Conservation (phyloP, 1,140 invertebrate genomes). For the Tribolium castaneum region DNA sequence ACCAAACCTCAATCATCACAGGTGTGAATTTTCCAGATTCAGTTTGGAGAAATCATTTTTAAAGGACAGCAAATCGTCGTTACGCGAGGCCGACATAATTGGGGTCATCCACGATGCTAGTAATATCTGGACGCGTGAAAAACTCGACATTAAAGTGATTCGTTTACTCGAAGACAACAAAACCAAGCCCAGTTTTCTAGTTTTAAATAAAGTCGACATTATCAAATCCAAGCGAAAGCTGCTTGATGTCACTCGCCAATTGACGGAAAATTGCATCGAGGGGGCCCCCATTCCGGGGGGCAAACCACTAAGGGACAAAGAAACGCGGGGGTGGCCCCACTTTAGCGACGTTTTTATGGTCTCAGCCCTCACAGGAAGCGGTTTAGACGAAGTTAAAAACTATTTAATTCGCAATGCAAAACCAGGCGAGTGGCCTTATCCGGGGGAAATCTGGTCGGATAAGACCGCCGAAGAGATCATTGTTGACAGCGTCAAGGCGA, state of each 20-base stretch:
- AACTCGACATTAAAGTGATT: slow-evolving; percentile 77
- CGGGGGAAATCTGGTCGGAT: slow-evolving; percentile 76
- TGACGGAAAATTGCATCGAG: slow-evolving; percentile 75
- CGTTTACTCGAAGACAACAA: slow-evolving; percentile 73
- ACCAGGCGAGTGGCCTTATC: slow-evolving; percentile 74
- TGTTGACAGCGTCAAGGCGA: slow-evolving; percentile 78
- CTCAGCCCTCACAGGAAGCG: slow-evolving; percentile 79
- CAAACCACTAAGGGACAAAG: slow-evolving; percentile 22
- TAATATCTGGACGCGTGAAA: slow-evolving; percentile 74
- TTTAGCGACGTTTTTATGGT: slow-evolving; percentile 91
- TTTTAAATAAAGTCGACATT: slow-evolving; percentile 91
- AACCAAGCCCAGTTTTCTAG: slow-evolving; percentile 78
- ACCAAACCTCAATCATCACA: not conserved
- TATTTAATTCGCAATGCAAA: slow-evolving; percentile 77
- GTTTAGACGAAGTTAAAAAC: slow-evolving; percentile 68
- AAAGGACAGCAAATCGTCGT: slow-evolving; percentile 72
- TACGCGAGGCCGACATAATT: slow-evolving; percentile 83
- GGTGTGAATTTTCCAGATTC: slow-evolving; percentile 66
- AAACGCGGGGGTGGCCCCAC: slow-evolving; percentile 73
- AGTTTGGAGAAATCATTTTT: slow-evolving; percentile 76
- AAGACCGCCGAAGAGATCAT: slow-evolving; percentile 76
- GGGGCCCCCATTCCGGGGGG: slow-evolving; percentile 60
- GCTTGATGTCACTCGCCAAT: slow-evolving; percentile 73
- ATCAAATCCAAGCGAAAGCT: slow-evolving; percentile 81
- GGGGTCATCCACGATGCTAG: slow-evolving; percentile 88